Base-by-base conservation (phyloP, 2,888 invertebrate genomes). In the Tipula helvola region DNA sequence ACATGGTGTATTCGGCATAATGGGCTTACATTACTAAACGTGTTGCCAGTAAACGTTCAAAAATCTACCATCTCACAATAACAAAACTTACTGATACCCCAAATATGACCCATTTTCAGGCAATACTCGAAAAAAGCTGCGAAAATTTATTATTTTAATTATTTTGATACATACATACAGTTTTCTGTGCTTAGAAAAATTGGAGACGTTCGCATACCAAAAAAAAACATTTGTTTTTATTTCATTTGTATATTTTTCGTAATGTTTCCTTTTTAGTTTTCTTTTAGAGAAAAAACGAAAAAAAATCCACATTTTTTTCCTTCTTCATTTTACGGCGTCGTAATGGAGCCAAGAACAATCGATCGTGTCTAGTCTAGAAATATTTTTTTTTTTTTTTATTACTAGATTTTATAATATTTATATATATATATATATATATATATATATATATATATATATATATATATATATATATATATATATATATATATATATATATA, bases 271-370 rank as follows among this genome's bases (percentile, higher is more conserved):
- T 84, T 83, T 84, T 84, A 36, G 36, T 57, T 84, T 84, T 36
- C 84, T 84, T 84, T 39, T 83, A 28, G 36, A 84, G 39, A 84
- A 36, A 84, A 84, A 84, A 36, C 39, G 7, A 39, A 84, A 84
- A 71, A 83, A 84, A 84, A 36, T 57, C 8, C 18, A 57, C 57
- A 57, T 28, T 57, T 57, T 47, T 18, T 57, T 57, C 57, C 57
- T 57, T 57, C 28, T 57, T 57, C 57, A 57, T 57, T 57, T 57
- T 88, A 87, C 87, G 88, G 88, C 88, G 88, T 88, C 88, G 87
- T 87, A 87, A 86, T 87, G 88, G 88, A 88, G 88, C 88, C 88
- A 87, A 28, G 87, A 88, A 88, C 87, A 88, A 88, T 88, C 88
- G 88, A 88, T 88, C 88, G 88, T 88, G 88, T 88, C 88, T 88